Evolutionary conservation across 1,140 invertebrate genomes (phyloP), one percentile per base, ranked within the genome.

Genomic region (Drosophila ohnishii): DNA sequence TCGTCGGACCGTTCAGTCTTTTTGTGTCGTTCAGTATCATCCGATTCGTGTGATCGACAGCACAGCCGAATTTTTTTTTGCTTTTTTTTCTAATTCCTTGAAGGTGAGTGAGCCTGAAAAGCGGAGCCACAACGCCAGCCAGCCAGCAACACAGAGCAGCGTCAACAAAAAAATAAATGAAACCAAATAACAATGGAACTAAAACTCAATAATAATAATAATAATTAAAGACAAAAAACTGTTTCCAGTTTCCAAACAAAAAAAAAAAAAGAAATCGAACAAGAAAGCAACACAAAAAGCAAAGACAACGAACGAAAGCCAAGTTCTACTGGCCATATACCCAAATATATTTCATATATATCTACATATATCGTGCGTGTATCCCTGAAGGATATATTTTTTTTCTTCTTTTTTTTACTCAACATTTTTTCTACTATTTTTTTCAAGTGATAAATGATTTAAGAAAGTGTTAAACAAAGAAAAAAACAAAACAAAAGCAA

Each of bases 1-100:
- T 91, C 90, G 91, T 92, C 91, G 91, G 91, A 92, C 90, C 88
- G 90, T 91, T 91, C 91, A 92, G 91, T 92, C 84, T 85, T 87
- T 83, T 90, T 85, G 83, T 88, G 79, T 80, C 85, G 85, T 90
- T 82, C 87, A 90, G 82, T 91, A 82, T 76, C 76, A 79, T 83
- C 84, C 90, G 86, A 88, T 80, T 83, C 78, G 90, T 88, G 87
- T 90, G 88, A 86, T 91, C 84, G 90, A 80, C 82, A 80, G 80
- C 87, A 90, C 75, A 79, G 90, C 81, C 85, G 61, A 78, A 89
- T 87, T 89, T 88, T 91, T 91, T 91, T 90, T 72, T 28, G 25
- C 60, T 90, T 83, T 89, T 91, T 88, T 91, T 91, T 90, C 88
- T 79, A 80, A 90, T 92, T 91, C 90, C 90, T 91, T 90, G 86